Percentiles rank a stretch among this genome's conserved stretches.
Conservation (phyloP, 2,113 vertebrate species). For the Hippocampus guttulatus region DNA sequence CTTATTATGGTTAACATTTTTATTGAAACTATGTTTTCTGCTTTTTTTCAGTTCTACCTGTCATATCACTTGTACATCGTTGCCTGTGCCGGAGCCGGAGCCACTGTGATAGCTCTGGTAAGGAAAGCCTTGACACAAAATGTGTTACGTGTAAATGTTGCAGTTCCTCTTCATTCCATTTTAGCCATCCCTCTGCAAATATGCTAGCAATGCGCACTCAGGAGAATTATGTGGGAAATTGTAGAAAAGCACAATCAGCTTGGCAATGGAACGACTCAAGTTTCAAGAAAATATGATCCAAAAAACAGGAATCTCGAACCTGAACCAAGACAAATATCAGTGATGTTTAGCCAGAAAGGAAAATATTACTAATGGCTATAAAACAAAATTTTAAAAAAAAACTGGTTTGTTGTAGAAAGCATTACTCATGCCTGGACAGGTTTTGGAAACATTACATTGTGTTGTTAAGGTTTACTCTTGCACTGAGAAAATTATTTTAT, state of each 20-base stretch:
- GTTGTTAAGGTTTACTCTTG: too few relatives aligned
- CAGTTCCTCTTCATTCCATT: not conserved
- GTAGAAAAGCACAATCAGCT: too few relatives aligned
- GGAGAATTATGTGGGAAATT: not conserved
- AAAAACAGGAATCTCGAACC: not conserved
- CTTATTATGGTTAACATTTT: too few relatives aligned
- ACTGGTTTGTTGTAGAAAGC: too few relatives aligned
- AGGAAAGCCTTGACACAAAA: slow-evolving; percentile 57
- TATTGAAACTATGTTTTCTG: not conserved
- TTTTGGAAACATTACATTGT: too few relatives aligned
- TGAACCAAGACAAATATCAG: too few relatives aligned
- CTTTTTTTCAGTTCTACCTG: slow-evolving; percentile 87
- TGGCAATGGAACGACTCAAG: not conserved
- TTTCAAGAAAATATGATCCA: not conserved
- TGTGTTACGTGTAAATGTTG: not conserved
- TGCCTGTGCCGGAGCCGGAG: slow-evolving; percentile 94
- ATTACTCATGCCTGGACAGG: too few relatives aligned
- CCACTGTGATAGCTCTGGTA: slow-evolving; percentile 96
- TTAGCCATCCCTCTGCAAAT: not conserved
- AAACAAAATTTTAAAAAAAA: too few relatives aligned
- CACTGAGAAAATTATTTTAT: too few relatives aligned
- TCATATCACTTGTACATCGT: slow-evolving; percentile 98
- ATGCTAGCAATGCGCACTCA: not conserved
- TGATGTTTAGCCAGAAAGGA: too few relatives aligned
- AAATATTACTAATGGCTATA: too few relatives aligned